phyloP scores from a whole-genome alignment of 2,113 vertebrate genomes.

The Leuciscus idus region DNA sequence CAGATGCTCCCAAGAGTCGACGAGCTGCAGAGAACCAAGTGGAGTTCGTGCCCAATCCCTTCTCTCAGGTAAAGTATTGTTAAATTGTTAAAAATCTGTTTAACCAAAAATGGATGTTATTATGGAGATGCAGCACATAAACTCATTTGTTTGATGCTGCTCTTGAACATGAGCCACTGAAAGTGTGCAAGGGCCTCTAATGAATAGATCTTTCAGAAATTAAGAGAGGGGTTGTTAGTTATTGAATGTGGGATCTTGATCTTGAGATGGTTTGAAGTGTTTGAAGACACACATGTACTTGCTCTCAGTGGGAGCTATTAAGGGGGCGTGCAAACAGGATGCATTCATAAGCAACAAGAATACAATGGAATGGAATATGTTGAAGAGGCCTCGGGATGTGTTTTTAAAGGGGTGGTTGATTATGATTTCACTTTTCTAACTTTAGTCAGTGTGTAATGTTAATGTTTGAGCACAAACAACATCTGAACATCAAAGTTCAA shows the following conservation, averaged over 20 bases:
- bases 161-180: neutral
- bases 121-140: neutral
- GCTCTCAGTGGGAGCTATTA: conserved; percentile 21
- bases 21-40: conserved; percentile 88
- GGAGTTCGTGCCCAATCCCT: conserved; percentile 77
- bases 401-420: neutral
- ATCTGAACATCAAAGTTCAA: too few species aligned
- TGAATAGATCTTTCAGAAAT: conserved; percentile 2
- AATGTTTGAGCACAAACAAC: too few species aligned
- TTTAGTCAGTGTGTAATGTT: too few species aligned
- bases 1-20: conserved; percentile 86
- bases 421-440: too few species aligned
- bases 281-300: conserved; percentile 7
- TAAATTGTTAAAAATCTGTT: too few species aligned
- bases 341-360: neutral
- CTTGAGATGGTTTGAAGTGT: conserved; percentile 23
- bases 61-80: conserved; percentile 74
- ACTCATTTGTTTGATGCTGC: neutral
- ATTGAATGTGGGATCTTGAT: neutral
- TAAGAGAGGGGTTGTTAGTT: neutral
- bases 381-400: neutral
- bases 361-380: neutral
- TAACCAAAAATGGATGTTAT: neutral
- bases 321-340: neutral
- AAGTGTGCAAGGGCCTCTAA: neutral